Conservation (phyloP, 2,797 vertebrate genomes). For the Vespertilio murinus region DNA sequence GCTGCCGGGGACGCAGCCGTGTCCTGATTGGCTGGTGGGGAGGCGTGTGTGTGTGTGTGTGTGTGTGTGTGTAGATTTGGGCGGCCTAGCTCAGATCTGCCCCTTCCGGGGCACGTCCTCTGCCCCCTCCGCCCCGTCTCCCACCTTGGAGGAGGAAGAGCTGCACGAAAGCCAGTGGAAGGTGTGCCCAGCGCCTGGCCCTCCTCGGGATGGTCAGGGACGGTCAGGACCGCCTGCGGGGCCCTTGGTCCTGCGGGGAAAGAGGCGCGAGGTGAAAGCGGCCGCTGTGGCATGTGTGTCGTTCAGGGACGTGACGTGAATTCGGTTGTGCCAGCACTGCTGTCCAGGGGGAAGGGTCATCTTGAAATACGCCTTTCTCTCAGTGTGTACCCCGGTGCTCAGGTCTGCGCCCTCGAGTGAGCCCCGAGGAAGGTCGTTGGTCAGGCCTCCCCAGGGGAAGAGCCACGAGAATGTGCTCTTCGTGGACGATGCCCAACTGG, state of each 20-base stretch:
- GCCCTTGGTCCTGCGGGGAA: background rate
- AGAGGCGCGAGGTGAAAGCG: fast-evolving
- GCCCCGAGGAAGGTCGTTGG: fast-evolving
- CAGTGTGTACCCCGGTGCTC: background rate
- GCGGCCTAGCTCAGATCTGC: background rate
- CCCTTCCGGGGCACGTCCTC: background rate
- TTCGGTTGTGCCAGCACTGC: background rate
- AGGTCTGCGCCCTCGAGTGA: background rate
- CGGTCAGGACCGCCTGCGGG: too few species aligned
- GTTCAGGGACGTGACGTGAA: too few species aligned
- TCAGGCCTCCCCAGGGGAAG: background rate
- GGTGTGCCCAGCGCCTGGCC: too few species aligned
- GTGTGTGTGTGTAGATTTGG: background rate
- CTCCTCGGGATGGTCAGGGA: too few species aligned
- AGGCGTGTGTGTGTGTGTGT: background rate
- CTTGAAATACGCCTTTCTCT: background rate
- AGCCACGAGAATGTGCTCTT: background rate
- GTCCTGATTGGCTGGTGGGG: background rate
- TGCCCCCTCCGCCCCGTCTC: background rate
- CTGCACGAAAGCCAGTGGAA: too few species aligned
- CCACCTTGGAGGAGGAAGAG: background rate
- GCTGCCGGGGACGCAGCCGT: background rate
- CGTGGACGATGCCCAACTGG: fast-evolving
- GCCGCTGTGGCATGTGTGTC: fast-evolving
- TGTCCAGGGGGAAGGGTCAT: background rate